phyloP scores from a whole-genome alignment of 2,888 invertebrate genomes.

The Leucoptera coffeella region DNA sequence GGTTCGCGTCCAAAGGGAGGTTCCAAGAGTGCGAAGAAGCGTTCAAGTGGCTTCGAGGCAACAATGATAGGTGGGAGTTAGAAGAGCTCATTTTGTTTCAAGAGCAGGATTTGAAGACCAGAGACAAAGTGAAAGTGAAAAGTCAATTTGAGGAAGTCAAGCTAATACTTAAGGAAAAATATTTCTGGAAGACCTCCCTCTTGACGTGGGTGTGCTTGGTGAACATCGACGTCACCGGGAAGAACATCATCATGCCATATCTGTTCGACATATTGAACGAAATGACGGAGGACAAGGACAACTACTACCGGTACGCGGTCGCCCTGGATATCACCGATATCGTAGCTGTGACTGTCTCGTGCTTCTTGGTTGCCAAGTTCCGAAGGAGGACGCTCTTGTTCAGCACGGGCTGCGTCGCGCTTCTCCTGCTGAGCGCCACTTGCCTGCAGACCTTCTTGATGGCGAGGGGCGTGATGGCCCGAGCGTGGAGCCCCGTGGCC shows the following conservation, averaged over 20 bases:
- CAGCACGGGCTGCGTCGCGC: background rate
- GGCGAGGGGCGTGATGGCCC: background rate
- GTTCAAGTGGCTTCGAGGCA: slow-evolving; percentile 1
- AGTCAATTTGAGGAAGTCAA: background rate
- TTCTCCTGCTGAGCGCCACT: background rate
- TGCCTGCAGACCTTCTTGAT: background rate
- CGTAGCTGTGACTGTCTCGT: background rate
- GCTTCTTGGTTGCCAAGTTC: background rate
- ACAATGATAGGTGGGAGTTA: background rate
- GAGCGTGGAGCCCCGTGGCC: background rate
- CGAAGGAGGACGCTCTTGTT: background rate
- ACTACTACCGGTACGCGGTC: background rate
- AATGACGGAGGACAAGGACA: background rate
- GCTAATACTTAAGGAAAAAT: background rate
- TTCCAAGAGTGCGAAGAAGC: slow-evolving; percentile 1
- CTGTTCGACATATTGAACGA: background rate
- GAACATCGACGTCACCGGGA: background rate
- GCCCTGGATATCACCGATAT: background rate
- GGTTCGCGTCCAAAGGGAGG: slow-evolving; percentile 1
- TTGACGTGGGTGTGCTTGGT: background rate
- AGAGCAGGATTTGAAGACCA: background rate
- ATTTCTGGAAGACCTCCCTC: background rate
- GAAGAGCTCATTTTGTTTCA: background rate
- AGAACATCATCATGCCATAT: background rate
- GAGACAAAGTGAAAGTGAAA: background rate